Percentiles rank a stretch among this genome's conserved stretches.
These are phyloP conservation scores for Thomomys bottae DNA, from an alignment of 2,113 vertebrate genomes.

Conservation along the genomic window DNA sequence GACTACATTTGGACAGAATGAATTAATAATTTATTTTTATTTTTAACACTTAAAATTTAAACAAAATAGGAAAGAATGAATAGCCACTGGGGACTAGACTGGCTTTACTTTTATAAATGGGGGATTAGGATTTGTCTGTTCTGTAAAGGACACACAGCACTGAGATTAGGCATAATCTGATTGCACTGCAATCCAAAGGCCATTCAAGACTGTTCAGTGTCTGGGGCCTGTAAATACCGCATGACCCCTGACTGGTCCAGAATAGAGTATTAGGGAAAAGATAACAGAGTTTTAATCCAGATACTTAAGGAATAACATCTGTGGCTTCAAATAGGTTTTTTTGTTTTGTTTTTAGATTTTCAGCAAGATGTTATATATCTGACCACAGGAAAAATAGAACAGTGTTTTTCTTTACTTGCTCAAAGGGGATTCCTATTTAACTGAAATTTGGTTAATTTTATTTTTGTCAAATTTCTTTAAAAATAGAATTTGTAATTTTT, in stretches of 20 bases:
- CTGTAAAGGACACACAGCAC: slow-evolving; percentile 88
- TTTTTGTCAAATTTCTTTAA: slow-evolving; percentile 28
- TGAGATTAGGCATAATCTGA: slow-evolving; percentile 92
- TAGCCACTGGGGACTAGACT: slow-evolving; percentile 20
- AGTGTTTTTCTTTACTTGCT: slow-evolving; percentile 26
- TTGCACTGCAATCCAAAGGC: slow-evolving; percentile 88
- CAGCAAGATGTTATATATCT: slow-evolving; percentile 50
- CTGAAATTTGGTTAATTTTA: slow-evolving; percentile 51
- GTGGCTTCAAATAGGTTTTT: slow-evolving; percentile 84
- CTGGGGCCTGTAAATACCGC: slow-evolving; percentile 86
- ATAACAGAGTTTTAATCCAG: slow-evolving; percentile 90
- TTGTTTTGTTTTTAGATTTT: slow-evolving; percentile 76
- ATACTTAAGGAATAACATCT: slow-evolving; percentile 88
- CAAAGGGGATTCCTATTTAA: slow-evolving; percentile 35
- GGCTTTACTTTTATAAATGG: slow-evolving; percentile 80
- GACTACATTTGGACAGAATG: slow-evolving; percentile 29
- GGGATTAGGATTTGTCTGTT: slow-evolving; percentile 88
- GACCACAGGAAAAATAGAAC: slow-evolving; percentile 69
- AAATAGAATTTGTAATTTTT: neutral
- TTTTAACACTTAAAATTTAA: slow-evolving; percentile 32
- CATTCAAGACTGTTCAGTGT: slow-evolving; percentile 88
- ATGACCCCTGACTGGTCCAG: slow-evolving; percentile 89
- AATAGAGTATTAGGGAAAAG: slow-evolving; percentile 89
- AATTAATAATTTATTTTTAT: slow-evolving; percentile 58
- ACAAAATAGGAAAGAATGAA: slow-evolving; percentile 28